These are phyloP conservation scores for Peromyscus maniculatus DNA, from an alignment of 2,113 vertebrate genomes.

Conservation along the genomic window DNA sequence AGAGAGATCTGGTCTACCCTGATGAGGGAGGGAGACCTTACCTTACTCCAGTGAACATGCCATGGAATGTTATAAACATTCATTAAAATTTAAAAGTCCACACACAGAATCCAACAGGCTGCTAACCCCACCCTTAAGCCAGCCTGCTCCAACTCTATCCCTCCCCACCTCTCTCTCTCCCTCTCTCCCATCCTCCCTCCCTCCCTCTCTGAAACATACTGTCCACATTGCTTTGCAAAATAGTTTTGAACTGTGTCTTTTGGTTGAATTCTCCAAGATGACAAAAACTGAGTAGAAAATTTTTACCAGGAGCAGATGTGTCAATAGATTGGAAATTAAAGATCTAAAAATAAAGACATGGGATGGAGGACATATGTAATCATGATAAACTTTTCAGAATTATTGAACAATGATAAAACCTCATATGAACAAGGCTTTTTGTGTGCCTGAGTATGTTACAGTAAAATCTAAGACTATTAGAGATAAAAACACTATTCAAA, in stretches of 20 bases:
- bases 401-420: neutral
- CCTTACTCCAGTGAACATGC: neutral
- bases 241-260: neutral
- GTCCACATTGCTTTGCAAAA: neutral
- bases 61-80: neutral
- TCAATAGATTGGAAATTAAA: neutral
- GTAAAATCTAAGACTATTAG: slow-evolving; percentile 22
- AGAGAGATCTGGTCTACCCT: neutral
- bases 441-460: neutral
- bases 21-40: neutral
- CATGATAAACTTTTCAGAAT: neutral
- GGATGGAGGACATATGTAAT: neutral
- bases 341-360: neutral
- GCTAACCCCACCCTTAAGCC: neutral
- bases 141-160: neutral
- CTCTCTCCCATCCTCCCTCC: too few species aligned
- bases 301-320: neutral
- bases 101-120: neutral
- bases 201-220: neutral
- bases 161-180: neutral
- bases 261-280: neutral
- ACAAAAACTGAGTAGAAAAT: neutral
- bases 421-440: neutral
- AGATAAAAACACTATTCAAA: slow-evolving; percentile 26
- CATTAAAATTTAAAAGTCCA: neutral